Conservation (phyloP, 2,113 vertebrate species). For the Podilymbus podiceps region DNA sequence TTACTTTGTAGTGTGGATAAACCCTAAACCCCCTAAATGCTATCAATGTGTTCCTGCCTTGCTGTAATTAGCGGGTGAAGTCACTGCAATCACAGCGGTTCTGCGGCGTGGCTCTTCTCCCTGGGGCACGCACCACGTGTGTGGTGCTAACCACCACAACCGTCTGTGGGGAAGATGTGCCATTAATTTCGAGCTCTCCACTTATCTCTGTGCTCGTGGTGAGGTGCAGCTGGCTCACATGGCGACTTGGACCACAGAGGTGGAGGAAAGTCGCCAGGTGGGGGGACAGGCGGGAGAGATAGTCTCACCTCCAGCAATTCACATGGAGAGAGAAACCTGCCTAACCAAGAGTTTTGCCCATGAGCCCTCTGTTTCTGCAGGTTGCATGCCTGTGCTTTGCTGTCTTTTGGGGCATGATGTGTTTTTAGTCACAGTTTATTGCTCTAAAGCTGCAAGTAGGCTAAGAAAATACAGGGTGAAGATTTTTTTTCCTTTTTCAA, state of each 20-base stretch:
- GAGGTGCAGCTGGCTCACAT: not conserved
- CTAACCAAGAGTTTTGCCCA: accelerated
- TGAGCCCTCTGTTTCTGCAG: not conserved
- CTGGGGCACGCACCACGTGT: not conserved
- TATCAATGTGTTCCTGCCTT: not conserved
- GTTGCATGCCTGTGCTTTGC: not conserved
- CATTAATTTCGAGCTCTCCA: not conserved
- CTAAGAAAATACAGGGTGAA: not conserved
- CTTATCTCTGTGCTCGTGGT: not conserved
- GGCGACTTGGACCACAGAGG: not conserved
- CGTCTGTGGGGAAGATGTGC: not conserved
- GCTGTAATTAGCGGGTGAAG: not conserved
- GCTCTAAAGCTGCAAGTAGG: not conserved
- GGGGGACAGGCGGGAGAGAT: accelerated
- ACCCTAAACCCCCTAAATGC: conserved; percentile 9
- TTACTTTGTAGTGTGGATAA: conserved; percentile 16
- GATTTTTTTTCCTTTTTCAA: not conserved
- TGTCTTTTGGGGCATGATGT: not conserved
- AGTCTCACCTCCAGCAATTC: not conserved
- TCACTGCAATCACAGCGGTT: not conserved
- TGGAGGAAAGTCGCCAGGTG: not conserved
- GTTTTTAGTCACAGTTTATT: not conserved
- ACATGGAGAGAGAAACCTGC: not conserved
- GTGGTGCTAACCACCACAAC: not conserved
- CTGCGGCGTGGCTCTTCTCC: not conserved